Percentiles rank a stretch among this genome's conserved stretches.
These are phyloP conservation scores for Squalus acanthias DNA, from an alignment of 2,797 vertebrate species.

Conservation along the genomic window DNA sequence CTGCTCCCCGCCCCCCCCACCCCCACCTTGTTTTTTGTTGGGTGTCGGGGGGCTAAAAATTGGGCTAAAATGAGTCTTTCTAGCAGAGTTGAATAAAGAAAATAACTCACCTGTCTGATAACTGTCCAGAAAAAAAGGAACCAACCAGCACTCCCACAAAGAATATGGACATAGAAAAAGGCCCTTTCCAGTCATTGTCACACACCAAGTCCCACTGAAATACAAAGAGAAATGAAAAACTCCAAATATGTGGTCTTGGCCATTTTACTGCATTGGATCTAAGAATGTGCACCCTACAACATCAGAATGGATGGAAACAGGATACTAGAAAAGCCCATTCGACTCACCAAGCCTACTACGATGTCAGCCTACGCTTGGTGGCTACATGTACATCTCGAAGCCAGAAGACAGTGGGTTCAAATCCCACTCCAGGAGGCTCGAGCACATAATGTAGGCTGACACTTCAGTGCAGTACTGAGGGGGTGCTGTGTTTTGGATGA, in stretches of 20 bases:
- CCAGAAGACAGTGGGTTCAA: not conserved
- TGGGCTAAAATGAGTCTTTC: not conserved
- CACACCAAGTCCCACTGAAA: slow-evolving; percentile 87
- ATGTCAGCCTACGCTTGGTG: not conserved
- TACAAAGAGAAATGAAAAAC: slow-evolving; percentile 42
- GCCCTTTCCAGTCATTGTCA: slow-evolving; percentile 75
- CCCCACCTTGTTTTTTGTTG: too few species aligned
- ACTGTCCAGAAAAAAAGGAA: slow-evolving; percentile 79
- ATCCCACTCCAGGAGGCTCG: not conserved
- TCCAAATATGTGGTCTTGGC: not conserved
- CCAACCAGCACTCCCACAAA: slow-evolving; percentile 76
- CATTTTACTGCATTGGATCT: not conserved
- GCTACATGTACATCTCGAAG: not conserved
- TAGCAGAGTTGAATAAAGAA: not conserved
- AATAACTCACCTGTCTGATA: slow-evolving; percentile 80
- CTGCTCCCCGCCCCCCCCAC: not conserved
- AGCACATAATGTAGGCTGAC: not conserved
- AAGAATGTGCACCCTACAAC: not conserved
- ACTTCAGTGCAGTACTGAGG: not conserved
- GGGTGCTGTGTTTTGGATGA: not conserved
- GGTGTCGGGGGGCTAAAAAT: not conserved
- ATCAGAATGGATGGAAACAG: not conserved
- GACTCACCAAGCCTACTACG: not conserved
- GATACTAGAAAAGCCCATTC: not conserved
- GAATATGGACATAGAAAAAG: slow-evolving; percentile 77